Conservation (phyloP, 2,888 invertebrate species). For the Branchinecta sandiegonensis region DNA sequence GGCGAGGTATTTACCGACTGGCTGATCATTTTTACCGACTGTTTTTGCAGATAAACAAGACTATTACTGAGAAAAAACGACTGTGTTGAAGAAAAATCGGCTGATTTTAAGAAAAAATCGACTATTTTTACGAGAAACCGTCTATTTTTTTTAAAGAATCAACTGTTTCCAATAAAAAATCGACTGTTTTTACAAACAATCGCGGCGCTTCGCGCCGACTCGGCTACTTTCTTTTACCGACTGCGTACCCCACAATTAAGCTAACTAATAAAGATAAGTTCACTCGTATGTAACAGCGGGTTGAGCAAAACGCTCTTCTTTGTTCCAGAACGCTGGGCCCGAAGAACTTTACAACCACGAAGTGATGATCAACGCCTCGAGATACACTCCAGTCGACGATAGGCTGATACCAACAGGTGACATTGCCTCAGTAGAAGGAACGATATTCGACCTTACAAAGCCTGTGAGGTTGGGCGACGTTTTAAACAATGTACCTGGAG, state of each 20-base stretch:
- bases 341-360: conserved; percentile 51
- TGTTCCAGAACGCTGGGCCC: conserved; percentile 44
- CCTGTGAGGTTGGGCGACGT: conserved; percentile 49
- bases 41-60: too few relatives aligned
- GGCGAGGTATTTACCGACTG: too few relatives aligned
- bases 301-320: neutral
- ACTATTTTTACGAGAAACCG: too few relatives aligned
- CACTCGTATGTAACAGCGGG: neutral
- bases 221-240: too few relatives aligned
- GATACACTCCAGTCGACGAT: conserved; percentile 53
- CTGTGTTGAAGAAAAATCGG: too few relatives aligned
- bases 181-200: too few relatives aligned
- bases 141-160: too few relatives aligned
- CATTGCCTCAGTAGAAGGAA: conserved; percentile 51
- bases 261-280: neutral
- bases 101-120: too few relatives aligned
- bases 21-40: too few relatives aligned
- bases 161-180: too few relatives aligned
- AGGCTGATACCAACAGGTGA: conserved; percentile 59
- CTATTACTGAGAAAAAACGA: too few relatives aligned
- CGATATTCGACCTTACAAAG: conserved; percentile 55
- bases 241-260: neutral
- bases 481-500: conserved; percentile 47
- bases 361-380: conserved; percentile 57
- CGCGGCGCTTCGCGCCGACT: too few relatives aligned